A percentile compares a stretch with the other conserved stretches of the same genome.
Conservation (phyloP, 2,797 vertebrate species). For the Morus bassanus region DNA sequence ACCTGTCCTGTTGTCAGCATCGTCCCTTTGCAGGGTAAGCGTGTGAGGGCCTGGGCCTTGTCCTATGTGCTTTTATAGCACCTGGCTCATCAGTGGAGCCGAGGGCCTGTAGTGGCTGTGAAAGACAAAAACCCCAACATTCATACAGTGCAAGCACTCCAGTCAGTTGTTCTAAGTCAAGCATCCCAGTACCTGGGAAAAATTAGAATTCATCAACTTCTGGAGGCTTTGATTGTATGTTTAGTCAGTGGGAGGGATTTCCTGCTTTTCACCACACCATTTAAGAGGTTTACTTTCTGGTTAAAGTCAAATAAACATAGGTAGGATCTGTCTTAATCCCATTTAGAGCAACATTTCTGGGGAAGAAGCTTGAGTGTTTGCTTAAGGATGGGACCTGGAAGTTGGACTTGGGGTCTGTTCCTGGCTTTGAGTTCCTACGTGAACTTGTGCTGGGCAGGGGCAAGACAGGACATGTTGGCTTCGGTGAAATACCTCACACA, state of each 20-base stretch:
- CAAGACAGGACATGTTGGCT: conserved; percentile 29
- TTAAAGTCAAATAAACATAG: conserved; percentile 47
- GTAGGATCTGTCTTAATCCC: conserved; percentile 23
- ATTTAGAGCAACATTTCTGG: not conserved
- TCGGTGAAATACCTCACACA: not conserved
- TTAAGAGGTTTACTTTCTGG: conserved; percentile 41
- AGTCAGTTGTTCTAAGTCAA: not conserved
- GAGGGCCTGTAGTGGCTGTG: not conserved
- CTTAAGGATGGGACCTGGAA: conserved; percentile 36
- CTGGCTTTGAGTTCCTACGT: not conserved
- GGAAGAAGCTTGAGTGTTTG: conserved; percentile 38
- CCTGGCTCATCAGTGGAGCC: not conserved
- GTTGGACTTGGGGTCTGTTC: not conserved
- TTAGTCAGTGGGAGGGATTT: conserved; percentile 57
- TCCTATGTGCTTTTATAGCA: not conserved
- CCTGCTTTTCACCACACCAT: conserved; percentile 10
- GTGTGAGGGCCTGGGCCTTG: not conserved
- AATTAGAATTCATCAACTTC: conserved; percentile 8
- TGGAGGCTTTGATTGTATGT: conserved; percentile 28
- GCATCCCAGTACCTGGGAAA: conserved; percentile 8
- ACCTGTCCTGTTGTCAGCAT: not conserved
- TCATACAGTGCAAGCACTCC: not conserved
- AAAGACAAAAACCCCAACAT: not conserved
- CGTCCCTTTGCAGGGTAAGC: not conserved
- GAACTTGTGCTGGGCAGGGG: not conserved